These are phyloP conservation scores for Xylota segnis DNA, from an alignment of 2,888 invertebrate species.

Conservation along the genomic window DNA sequence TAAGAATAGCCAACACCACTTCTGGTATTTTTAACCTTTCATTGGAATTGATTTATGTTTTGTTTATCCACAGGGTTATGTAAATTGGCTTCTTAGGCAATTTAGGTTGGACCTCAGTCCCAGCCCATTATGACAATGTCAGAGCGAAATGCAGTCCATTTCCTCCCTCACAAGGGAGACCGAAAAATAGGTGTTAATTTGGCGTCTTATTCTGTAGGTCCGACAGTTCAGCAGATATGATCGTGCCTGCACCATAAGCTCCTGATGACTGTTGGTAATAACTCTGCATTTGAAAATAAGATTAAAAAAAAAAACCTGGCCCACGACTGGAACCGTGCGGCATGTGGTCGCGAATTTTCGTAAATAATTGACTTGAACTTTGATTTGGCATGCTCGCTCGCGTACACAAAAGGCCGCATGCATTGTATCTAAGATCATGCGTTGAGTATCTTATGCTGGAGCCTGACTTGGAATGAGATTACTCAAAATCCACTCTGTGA, in stretches of 20 bases:
- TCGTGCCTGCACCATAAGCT: conserved; percentile 44
- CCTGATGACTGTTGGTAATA: conserved; percentile 52
- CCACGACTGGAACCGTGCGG: conserved; percentile 56
- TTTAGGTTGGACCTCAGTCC: conserved; percentile 40
- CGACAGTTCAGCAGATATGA: conserved; percentile 68
- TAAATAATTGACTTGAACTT: conserved; percentile 77
- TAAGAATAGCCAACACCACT: conserved; percentile 27
- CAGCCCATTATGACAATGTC: conserved; percentile 62
- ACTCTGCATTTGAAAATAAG: conserved; percentile 59
- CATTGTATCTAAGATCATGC: conserved; percentile 72
- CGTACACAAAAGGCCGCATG: conserved; percentile 46
- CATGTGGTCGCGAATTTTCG: conserved; percentile 49
- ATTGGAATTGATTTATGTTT: conserved; percentile 76
- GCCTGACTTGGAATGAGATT: conserved; percentile 65
- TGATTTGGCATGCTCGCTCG: conserved; percentile 70
- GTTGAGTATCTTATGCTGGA: conserved; percentile 66
- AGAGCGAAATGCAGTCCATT: conserved; percentile 38
- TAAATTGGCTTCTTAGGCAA: conserved; percentile 75
- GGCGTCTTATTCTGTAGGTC: conserved; percentile 68
- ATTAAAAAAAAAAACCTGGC: conserved; percentile 29
- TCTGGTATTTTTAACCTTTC: conserved; percentile 51
- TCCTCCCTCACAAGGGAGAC: conserved; percentile 45
- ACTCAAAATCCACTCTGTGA: conserved; percentile 73
- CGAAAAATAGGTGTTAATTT: conserved; percentile 73
- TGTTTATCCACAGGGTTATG: conserved; percentile 73